A percentile compares a stretch with the other conserved stretches of the same genome.
These are phyloP conservation scores for Hypomesus transpacificus DNA, from an alignment of 2,113 vertebrate genomes.

Conservation along the genomic window DNA sequence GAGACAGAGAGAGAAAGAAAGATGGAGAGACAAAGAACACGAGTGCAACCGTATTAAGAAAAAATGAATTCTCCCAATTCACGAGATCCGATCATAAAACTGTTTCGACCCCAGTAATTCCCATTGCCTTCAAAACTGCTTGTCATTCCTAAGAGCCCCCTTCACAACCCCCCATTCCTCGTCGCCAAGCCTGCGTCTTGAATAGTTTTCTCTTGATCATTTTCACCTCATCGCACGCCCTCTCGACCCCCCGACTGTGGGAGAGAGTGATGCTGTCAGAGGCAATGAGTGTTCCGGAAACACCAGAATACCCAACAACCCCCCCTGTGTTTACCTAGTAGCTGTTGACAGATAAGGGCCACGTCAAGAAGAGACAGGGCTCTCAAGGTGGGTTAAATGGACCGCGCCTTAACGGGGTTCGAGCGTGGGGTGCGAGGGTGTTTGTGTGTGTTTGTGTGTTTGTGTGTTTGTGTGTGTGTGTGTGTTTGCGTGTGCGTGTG, in stretches of 20 bases:
- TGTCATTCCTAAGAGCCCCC: no score
- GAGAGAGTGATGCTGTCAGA: background rate
- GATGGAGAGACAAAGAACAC: background rate
- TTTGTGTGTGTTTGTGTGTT: constrained; percentile 18
- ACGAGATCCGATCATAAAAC: no score
- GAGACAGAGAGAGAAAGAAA: background rate
- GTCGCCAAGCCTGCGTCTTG: no score
- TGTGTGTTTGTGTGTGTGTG: background rate
- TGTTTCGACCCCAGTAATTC: no score
- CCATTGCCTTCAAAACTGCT: no score
- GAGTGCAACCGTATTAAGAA: background rate
- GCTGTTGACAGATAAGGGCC: background rate
- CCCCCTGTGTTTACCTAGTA: background rate
- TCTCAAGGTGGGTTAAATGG: background rate
- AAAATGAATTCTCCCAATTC: no score
- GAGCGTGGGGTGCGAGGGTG: background rate
- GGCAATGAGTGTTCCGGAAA: no score
- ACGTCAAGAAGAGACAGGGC: background rate
- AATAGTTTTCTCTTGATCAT: no score
- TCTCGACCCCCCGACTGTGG: background rate
- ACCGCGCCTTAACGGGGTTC: background rate
- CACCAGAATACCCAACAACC: background rate
- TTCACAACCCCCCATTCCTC: no score
- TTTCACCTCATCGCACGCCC: background rate
- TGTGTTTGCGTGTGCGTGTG: constrained; percentile 26